These are phyloP conservation scores for Zaprionus camerounensis DNA, from an alignment of 1,140 invertebrate genomes.

Conservation along the genomic window DNA sequence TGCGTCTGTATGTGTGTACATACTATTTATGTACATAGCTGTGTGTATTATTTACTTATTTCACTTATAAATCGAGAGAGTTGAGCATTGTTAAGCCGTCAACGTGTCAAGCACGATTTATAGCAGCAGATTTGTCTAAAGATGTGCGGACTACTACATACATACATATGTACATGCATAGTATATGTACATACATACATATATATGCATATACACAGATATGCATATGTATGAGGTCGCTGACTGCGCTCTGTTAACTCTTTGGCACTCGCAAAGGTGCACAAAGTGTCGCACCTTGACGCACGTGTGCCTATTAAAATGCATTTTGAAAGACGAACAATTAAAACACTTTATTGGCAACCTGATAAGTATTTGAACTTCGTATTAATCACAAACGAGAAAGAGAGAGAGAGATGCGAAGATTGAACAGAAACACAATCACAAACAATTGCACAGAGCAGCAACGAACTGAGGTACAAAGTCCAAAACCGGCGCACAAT, in stretches of 20 bases:
- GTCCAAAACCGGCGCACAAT: slow-evolving; percentile 44
- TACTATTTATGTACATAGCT: slow-evolving; percentile 46
- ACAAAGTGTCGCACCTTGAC: not conserved
- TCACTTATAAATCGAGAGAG: slow-evolving; percentile 41
- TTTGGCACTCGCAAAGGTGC: not conserved
- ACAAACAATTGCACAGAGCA: slow-evolving; percentile 9
- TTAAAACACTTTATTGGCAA: slow-evolving; percentile 24
- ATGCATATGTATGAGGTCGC: not conserved
- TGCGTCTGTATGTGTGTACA: not conserved
- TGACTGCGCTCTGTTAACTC: not conserved
- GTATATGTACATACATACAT: not conserved
- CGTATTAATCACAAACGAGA: slow-evolving; percentile 17
- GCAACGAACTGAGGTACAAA: slow-evolving; percentile 53
- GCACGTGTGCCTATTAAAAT: slow-evolving; percentile 22
- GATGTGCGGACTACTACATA: slow-evolving; percentile 11
- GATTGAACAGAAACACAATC: slow-evolving; percentile 8
- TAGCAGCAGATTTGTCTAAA: slow-evolving; percentile 11
- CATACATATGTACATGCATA: not conserved
- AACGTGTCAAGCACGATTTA: slow-evolving; percentile 54
- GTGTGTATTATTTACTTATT: slow-evolving; percentile 53
- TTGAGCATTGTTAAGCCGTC: slow-evolving; percentile 34
- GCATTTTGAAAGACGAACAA: slow-evolving; percentile 17
- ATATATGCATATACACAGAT: not conserved
- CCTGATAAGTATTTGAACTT: slow-evolving; percentile 30
- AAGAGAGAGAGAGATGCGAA: slow-evolving; percentile 1